These are phyloP conservation scores for Rhimphoctona megacephalus DNA, from an alignment of 2,888 invertebrate genomes.

Conservation along the genomic window DNA sequence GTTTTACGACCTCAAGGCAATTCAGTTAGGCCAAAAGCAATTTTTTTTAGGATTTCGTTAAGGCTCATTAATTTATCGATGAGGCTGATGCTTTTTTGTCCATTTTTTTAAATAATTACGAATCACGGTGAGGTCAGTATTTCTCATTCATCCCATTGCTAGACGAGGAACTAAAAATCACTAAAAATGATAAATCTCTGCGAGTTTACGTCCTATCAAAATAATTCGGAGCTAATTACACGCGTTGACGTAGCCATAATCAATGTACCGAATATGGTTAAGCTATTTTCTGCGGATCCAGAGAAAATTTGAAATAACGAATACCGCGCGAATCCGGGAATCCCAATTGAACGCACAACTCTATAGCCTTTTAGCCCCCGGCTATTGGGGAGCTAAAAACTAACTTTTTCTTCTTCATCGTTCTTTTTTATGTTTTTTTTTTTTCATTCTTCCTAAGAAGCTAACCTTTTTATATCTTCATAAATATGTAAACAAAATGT, in stretches of 20 bases:
- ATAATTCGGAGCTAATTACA: not conserved
- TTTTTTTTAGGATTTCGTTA: not conserved
- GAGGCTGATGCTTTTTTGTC: not conserved
- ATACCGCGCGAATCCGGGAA: not conserved
- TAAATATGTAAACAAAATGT: conserved; percentile 37
- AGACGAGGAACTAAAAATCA: not conserved
- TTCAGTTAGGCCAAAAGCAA: not conserved
- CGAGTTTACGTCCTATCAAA: not conserved
- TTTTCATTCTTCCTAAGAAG: conserved; percentile 9
- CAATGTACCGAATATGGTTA: not conserved
- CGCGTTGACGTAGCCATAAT: not conserved
- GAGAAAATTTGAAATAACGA: not conserved
- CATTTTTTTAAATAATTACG: not conserved
- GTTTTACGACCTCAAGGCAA: not conserved
- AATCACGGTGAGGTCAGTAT: not conserved
- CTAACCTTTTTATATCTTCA: conserved; percentile 39
- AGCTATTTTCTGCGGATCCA: not conserved
- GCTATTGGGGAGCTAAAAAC: not conserved
- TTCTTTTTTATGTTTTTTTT: not conserved
- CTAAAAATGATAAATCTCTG: not conserved
- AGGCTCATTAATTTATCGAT: not conserved
- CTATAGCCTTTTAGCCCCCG: not conserved
- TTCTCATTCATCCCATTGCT: not conserved
- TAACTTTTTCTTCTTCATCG: not conserved
- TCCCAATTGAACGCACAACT: not conserved